Conservation (phyloP, 2,113 vertebrate genomes). For the Oostethus manadensis region DNA sequence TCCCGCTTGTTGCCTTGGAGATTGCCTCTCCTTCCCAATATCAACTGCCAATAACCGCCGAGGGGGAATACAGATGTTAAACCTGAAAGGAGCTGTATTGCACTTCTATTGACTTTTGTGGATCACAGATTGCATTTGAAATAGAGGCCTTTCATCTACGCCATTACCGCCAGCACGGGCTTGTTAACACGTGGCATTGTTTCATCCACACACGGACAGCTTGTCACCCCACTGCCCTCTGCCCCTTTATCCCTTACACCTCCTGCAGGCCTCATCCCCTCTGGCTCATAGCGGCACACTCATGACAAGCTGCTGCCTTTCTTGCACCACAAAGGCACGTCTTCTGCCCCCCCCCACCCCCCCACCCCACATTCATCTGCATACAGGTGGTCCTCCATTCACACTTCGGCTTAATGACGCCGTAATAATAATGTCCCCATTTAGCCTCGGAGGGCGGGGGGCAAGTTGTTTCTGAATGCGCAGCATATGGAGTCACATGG, state of each 20-base stretch:
- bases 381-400: slow-evolving; percentile 67
- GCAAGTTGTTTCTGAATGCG: slow-evolving; percentile 15
- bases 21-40: slow-evolving; percentile 5
- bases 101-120: slow-evolving; percentile 34
- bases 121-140: slow-evolving; percentile 49
- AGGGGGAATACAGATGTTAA: slow-evolving; percentile 15
- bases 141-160: slow-evolving; percentile 43
- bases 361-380: slow-evolving; percentile 65
- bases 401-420: slow-evolving; percentile 43
- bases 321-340: slow-evolving; percentile 55
- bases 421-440: slow-evolving; percentile 24
- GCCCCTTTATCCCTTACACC: slow-evolving; percentile 48
- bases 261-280: slow-evolving; percentile 32
- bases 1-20: slow-evolving; percentile 9
- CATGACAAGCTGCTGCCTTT: slow-evolving; percentile 67
- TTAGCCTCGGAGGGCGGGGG: neutral
- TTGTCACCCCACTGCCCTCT: slow-evolving; percentile 63
- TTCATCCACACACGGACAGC: slow-evolving; percentile 57
- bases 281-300: slow-evolving; percentile 66
- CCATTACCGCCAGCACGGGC: slow-evolving; percentile 50
- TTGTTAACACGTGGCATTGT: slow-evolving; percentile 66
- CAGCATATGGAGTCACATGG: slow-evolving; percentile 8
- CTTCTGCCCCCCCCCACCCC: slow-evolving; percentile 1
- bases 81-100: slow-evolving; percentile 32
- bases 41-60: slow-evolving; percentile 6